phyloP scores from a whole-genome alignment of 2,113 vertebrate species.

The Mesembrinibis cayennensis region DNA sequence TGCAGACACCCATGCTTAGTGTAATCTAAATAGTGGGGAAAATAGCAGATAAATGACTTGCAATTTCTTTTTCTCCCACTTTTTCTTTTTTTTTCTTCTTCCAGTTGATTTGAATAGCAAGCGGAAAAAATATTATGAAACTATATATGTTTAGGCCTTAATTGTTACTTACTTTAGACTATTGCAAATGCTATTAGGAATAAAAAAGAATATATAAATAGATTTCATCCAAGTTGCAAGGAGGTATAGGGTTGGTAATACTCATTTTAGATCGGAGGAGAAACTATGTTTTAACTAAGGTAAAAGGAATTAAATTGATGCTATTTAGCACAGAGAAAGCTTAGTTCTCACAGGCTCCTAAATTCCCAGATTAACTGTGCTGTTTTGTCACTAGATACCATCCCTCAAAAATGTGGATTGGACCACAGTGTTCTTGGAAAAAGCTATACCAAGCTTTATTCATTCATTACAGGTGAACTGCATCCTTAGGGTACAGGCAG shows the following conservation, averaged over 20 bases:
- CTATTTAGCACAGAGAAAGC: not conserved
- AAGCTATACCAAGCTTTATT: not conserved
- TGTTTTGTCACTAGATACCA: not conserved
- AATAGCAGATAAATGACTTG: not conserved
- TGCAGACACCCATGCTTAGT: not conserved
- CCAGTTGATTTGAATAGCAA: not conserved
- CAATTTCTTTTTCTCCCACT: not conserved
- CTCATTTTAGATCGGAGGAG: not conserved
- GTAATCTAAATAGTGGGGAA: not conserved
- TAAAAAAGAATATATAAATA: not conserved
- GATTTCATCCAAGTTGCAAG: not conserved
- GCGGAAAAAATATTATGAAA: not conserved
- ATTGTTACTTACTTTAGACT: not conserved
- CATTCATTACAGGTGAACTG: not conserved
- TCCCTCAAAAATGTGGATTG: not conserved
- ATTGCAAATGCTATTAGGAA: not conserved
- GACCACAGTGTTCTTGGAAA: not conserved
- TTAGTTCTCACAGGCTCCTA: not conserved
- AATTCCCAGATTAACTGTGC: not conserved
- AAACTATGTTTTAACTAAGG: not conserved
- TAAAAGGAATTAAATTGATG: not conserved
- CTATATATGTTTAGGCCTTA: not conserved
- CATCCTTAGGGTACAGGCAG: not conserved
- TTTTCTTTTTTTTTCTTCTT: not conserved
- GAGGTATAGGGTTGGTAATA: not conserved